A percentile compares a stretch with the other conserved stretches of the same genome.
Evolutionary conservation across 2,888 invertebrate genomes (phyloP).

Genomic region (Seira ritae): DNA sequence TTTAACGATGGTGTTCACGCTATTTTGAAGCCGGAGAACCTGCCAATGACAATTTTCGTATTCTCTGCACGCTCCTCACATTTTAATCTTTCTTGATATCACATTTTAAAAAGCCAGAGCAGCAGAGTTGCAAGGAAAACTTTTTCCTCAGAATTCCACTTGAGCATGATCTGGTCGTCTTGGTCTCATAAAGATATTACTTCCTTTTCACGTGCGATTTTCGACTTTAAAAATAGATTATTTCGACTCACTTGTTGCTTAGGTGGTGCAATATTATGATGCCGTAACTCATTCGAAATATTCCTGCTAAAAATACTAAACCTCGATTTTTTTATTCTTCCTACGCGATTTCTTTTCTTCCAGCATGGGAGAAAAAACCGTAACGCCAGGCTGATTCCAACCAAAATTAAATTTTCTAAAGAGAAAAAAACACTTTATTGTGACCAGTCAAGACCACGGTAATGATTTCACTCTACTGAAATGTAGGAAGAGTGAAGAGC

Average conservation of each 20-base stretch:
- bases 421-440: too few relatives aligned
- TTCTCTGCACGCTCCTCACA: slow-evolving; percentile 36
- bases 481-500: background rate
- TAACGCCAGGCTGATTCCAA: too few relatives aligned
- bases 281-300: too few relatives aligned
- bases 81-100: slow-evolving; percentile 42
- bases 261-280: too few relatives aligned
- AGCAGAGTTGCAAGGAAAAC: background rate
- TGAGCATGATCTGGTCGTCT: background rate
- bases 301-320: too few relatives aligned
- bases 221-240: background rate
- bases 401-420: background rate
- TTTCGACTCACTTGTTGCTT: background rate
- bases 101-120: background rate
- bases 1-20: background rate
- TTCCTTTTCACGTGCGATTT: background rate
- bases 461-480: background rate
- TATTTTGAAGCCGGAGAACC: background rate
- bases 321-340: too few relatives aligned
- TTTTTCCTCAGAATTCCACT: too few relatives aligned
- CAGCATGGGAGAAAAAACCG: too few relatives aligned
- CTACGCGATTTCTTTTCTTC: too few relatives aligned
- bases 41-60: slow-evolving; percentile 30
- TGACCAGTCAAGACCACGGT: background rate
- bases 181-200: background rate